These are phyloP conservation scores for Etheostoma perlongum DNA, from an alignment of 2,797 vertebrate species.

Conservation along the genomic window DNA sequence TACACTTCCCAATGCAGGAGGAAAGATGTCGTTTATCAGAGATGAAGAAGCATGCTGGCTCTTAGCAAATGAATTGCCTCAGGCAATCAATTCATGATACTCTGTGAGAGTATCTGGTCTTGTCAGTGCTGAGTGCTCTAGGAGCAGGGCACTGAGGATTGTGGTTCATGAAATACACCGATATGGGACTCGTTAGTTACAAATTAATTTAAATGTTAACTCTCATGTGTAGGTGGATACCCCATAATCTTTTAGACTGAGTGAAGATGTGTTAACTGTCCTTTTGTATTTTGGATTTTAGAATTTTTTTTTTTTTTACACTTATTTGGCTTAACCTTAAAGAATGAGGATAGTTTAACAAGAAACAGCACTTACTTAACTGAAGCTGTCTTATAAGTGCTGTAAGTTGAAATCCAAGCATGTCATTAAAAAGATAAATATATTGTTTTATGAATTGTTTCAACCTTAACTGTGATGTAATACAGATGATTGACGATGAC, in stretches of 20 bases:
- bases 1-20: constrained; percentile 41
- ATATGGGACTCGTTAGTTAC: constrained; percentile 14
- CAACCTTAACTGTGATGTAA: constrained; percentile 28
- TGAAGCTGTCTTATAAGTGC: background rate
- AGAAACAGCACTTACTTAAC: constrained; percentile 20
- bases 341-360: constrained; percentile 12
- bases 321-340: constrained; percentile 38
- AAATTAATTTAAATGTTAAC: constrained; percentile 6
- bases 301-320: constrained; percentile 44
- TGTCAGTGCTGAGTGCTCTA: constrained; percentile 32
- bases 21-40: constrained; percentile 47
- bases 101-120: constrained; percentile 40
- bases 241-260: constrained; percentile 17
- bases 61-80: constrained; percentile 48
- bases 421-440: constrained; percentile 18
- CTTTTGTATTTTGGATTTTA: constrained; percentile 10
- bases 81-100: constrained; percentile 44
- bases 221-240: constrained; percentile 1
- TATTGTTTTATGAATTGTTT: constrained; percentile 31
- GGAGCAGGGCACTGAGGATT: constrained; percentile 22
- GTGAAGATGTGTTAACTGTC: constrained; percentile 4
- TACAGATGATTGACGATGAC: background rate
- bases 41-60: constrained; percentile 35
- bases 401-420: constrained; percentile 10
- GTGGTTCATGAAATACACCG: constrained; percentile 27